Evolutionary conservation across 2,113 vertebrate species (phyloP), one percentile per base, ranked within the genome.

Genomic region (Dasypus novemcinctus): DNA sequence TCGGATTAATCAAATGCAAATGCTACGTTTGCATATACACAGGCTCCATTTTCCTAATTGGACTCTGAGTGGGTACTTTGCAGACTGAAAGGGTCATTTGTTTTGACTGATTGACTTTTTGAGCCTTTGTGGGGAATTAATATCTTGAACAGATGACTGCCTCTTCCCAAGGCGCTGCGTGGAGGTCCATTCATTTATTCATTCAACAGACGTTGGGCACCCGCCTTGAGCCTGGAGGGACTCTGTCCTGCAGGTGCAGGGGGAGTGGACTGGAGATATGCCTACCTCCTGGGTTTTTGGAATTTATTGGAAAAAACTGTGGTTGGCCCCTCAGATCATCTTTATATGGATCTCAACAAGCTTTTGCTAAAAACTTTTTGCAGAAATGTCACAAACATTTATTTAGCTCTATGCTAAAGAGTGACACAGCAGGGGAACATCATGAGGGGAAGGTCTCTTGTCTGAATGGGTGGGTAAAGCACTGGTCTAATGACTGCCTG

Each of bases 101-200:
- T 97, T 97, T 97, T 95, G 96, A 97, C 97, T 97, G 97, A 97
- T 95, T 97, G 97, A 97, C 97, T 97, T 97, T 95, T 96, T 69
- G 41, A 95, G 94, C 88, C 95, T 94, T 97, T 82, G 94, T 83
- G 87, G 82, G 91, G 94, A 93, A 97, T 97, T 97, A 97, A 91
- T 97, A 96, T 96, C 93, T 96, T 95, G 59, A 75, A 93, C 94
- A 97, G 96, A 97, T 97, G 96, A 96, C 92, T 97, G 95, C 92
- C 95, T 95, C 93, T 96, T 97, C 95, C 96, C 97, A 93, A 91
- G 94, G 87, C 95, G 95, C 92, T 72, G 94, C 71, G 33, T 80
- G 27, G 91, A 93, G 78, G 13, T 17, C 85, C 87, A 75, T 92
- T 94, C 72, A 52, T 66, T 85, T 17, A 76, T 87, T 72, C 83